Percentiles rank a stretch among this genome's conserved stretches.
Evolutionary conservation across 2,113 vertebrate genomes (phyloP).

Genomic region (human (Homo sapiens)): DNA sequence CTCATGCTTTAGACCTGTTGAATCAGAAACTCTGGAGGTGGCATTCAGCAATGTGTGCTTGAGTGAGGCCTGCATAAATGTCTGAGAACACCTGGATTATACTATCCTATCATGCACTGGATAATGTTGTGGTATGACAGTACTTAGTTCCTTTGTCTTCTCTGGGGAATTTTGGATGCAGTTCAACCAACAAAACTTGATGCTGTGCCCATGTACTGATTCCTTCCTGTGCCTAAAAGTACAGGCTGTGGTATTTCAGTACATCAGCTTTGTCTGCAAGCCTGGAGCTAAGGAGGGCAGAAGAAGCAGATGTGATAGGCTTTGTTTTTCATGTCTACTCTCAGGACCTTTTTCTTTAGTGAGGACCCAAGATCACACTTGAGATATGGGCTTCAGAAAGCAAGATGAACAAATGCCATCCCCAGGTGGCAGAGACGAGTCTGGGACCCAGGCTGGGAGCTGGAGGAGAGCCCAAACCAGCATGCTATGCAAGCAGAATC

Average conservation of each 20-base stretch:
- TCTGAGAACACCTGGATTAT: neutral
- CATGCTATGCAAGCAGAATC: neutral
- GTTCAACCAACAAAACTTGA: neutral
- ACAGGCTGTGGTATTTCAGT: neutral
- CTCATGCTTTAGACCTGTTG: neutral
- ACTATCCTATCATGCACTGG: neutral
- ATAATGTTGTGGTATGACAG: neutral
- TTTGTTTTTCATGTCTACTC: neutral
- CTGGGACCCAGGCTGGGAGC: neutral
- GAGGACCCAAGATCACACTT: neutral
- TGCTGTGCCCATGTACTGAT: neutral
- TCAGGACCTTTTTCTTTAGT: neutral
- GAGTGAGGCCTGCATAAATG: neutral
- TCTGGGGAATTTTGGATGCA: neutral
- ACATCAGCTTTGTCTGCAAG: neutral
- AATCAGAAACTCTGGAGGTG: neutral
- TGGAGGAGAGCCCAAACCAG: neutral
- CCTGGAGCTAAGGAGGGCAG: neutral
- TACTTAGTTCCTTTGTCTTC: neutral
- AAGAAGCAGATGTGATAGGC: neutral
- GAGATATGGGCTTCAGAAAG: neutral
- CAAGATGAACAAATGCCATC: neutral
- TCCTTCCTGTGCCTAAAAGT: neutral
- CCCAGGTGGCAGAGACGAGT: neutral
- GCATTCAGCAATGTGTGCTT: neutral